These are phyloP conservation scores for Argyrosomus regius DNA, from an alignment of 2,797 vertebrate genomes.

Conservation along the genomic window DNA sequence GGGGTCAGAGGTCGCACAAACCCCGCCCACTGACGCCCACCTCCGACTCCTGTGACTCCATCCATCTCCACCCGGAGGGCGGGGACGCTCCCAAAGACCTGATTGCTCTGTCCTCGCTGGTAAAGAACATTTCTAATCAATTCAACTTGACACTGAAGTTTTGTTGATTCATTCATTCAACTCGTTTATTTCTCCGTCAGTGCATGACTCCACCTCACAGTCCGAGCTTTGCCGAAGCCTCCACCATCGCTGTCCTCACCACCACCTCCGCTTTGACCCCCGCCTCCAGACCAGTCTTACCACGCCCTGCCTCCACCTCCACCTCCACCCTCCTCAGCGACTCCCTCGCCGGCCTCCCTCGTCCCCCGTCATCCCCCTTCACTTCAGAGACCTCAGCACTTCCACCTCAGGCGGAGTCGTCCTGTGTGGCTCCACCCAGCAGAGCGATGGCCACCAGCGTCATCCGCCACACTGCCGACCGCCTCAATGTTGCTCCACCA, in stretches of 20 bases:
- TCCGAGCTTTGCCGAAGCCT: slow-evolving; percentile 89
- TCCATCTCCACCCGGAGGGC: slow-evolving; percentile 77
- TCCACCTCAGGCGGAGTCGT: slow-evolving; percentile 54
- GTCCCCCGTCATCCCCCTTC: slow-evolving; percentile 4
- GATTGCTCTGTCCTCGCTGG: slow-evolving; percentile 92
- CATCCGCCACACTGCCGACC: slow-evolving; percentile 91
- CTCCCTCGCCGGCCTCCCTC: slow-evolving; percentile 14
- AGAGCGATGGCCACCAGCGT: slow-evolving; percentile 91
- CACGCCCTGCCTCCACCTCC: slow-evolving; percentile 49
- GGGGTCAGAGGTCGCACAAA: slow-evolving; percentile 92
- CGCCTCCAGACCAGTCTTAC: slow-evolving; percentile 49
- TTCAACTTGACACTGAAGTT: background rate
- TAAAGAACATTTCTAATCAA: slow-evolving; percentile 72
- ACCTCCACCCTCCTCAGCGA: slow-evolving; percentile 44
- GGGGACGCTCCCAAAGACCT: slow-evolving; percentile 90
- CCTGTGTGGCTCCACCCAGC: slow-evolving; percentile 63
- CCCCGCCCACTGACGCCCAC: slow-evolving; percentile 94
- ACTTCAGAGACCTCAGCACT: slow-evolving; percentile 60
- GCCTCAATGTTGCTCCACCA: slow-evolving; percentile 51
- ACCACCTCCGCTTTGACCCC: slow-evolving; percentile 53
- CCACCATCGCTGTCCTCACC: slow-evolving; percentile 64
- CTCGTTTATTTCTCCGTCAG: slow-evolving; percentile 71
- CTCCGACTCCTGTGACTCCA: slow-evolving; percentile 94
- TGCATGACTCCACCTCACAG: slow-evolving; percentile 99
- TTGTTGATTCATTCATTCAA: background rate